Conservation (phyloP, 92 coral and sea anemone genomes). For the Phymanthus crucifer region DNA sequence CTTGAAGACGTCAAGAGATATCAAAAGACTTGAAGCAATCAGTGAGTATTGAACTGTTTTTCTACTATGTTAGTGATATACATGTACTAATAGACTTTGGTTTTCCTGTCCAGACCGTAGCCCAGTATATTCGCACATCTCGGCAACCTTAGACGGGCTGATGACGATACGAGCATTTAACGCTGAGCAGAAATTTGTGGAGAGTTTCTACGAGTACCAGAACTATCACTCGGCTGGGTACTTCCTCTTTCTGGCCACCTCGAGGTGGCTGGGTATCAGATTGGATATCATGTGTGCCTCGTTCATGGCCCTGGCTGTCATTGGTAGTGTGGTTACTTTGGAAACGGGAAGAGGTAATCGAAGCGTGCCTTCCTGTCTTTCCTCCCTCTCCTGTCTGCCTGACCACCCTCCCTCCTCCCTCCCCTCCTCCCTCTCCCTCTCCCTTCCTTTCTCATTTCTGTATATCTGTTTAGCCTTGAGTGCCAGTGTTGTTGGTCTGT, state of each 20-base stretch:
- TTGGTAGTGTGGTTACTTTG: conserved; percentile 58
- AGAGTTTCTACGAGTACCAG: conserved; percentile 47
- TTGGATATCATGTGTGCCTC: conserved; percentile 66
- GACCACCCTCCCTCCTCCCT: neutral
- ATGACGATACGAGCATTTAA: conserved; percentile 77
- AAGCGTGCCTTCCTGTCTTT: neutral
- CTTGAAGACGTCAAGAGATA: conserved; percentile 79
- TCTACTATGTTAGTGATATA: neutral
- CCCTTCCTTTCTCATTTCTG: neutral
- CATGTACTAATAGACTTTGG: too few species aligned
- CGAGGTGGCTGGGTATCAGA: conserved; percentile 77
- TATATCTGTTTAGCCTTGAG: conserved; percentile 50
- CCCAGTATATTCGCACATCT: conserved; percentile 92
- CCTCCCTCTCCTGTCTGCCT: too few species aligned
- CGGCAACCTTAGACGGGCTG: conserved; percentile 86
- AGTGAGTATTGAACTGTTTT: conserved; percentile 59
- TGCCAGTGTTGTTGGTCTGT: conserved; percentile 90
- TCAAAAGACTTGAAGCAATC: conserved; percentile 86
- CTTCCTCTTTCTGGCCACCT: conserved; percentile 54
- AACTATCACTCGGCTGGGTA: conserved; percentile 72
- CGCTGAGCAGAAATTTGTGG: conserved; percentile 64
- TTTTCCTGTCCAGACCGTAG: conserved; percentile 73
- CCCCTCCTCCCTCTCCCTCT: neutral
- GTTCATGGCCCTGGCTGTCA: conserved; percentile 53
- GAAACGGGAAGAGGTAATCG: conserved; percentile 69